Evolutionary conservation across 2,888 invertebrate species (phyloP), one percentile per base, ranked within the genome.

Genomic region (Imbricaverruca yamaguchii): DNA sequence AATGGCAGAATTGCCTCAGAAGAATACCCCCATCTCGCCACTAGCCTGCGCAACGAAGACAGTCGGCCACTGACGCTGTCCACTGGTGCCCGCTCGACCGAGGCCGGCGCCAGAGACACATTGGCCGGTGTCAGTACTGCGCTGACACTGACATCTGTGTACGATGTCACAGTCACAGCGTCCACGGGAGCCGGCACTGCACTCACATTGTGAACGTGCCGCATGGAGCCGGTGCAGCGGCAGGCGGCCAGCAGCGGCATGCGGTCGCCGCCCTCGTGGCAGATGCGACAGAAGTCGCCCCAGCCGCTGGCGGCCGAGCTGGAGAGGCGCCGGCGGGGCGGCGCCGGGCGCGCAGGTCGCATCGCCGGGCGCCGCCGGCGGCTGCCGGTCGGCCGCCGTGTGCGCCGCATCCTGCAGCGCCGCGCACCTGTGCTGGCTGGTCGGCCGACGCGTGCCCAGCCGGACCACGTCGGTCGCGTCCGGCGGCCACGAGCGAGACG

Each of bases 181-280:
- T 39, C 4, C 39, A 39, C 39, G 39, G 39, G 39, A 39, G 39
- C 39, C 39, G 4, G 39, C 2, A 39, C 39, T 25, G 39, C 53
- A 74, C 74, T 74, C 74, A 74, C 74, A 23, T 74, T 90, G 86
- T 93, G 93, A 15, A 93, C 91, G 80, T 91, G 89, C 0, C 92
- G 93, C 84, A 93, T 91, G 1, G 92, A 92, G 0, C 93, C 94
- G 90, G 90, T 87, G 85, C 89, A 91, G 82, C 87, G 85, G 84
- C 91, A 91, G 0, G 90, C 90, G 0, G 89, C 88, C 25, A 90
- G 86, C 77, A 91, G 86, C 21, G 86, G 86, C 82, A 88, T 88
- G n/a, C 85, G 84, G 18, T 69, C 82, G 74, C 87, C 87, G 0
- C 86, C 86, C 77, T 88, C 88, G 83, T 88, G 87, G 84, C 89